These are phyloP conservation scores for Ophion ventricosus DNA, from an alignment of 2,888 invertebrate genomes.

Conservation along the genomic window DNA sequence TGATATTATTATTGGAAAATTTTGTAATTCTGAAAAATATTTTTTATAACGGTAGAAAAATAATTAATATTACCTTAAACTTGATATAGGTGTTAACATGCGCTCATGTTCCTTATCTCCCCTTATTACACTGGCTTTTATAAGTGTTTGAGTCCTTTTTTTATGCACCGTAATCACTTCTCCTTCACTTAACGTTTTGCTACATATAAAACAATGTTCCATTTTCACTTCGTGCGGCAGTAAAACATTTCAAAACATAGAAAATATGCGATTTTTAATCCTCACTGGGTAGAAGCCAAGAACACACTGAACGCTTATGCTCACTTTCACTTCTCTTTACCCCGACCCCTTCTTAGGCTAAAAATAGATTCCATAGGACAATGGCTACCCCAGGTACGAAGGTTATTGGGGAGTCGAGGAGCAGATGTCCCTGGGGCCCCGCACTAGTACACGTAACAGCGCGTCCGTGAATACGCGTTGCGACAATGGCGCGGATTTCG, in stretches of 20 bases:
- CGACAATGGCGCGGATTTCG: no score
- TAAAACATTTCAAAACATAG: slow-evolving; percentile 12
- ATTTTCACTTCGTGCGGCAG: slow-evolving; percentile 16
- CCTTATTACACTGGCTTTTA: slow-evolving; percentile 18
- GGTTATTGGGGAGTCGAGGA: neutral
- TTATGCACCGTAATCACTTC: slow-evolving; percentile 12
- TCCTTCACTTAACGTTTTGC: slow-evolving; percentile 14
- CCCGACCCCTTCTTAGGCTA: slow-evolving; percentile 11
- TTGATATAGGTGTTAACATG: slow-evolving; percentile 16
- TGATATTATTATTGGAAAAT: slow-evolving; percentile 16
- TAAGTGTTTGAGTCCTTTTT: slow-evolving; percentile 9
- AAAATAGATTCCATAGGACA: slow-evolving; percentile 13
- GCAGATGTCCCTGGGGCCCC: neutral
- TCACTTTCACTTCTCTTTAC: slow-evolving; percentile 14
- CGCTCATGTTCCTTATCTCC: slow-evolving; percentile 14
- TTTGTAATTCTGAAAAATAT: slow-evolving; percentile 18
- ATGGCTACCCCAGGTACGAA: no score
- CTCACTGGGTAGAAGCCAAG: slow-evolving; percentile 16
- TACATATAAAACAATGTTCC: slow-evolving; percentile 14
- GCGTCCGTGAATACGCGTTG: no score
- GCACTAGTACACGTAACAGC: no score
- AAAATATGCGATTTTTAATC: slow-evolving; percentile 11
- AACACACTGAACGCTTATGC: slow-evolving; percentile 16
- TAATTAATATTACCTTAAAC: slow-evolving; percentile 18
- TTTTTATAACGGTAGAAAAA: slow-evolving; percentile 18